Percentiles rank a stretch among this genome's conserved stretches.
phyloP scores from a whole-genome alignment of 2,888 invertebrate genomes.

The Pycnomerus fuliginosus region DNA sequence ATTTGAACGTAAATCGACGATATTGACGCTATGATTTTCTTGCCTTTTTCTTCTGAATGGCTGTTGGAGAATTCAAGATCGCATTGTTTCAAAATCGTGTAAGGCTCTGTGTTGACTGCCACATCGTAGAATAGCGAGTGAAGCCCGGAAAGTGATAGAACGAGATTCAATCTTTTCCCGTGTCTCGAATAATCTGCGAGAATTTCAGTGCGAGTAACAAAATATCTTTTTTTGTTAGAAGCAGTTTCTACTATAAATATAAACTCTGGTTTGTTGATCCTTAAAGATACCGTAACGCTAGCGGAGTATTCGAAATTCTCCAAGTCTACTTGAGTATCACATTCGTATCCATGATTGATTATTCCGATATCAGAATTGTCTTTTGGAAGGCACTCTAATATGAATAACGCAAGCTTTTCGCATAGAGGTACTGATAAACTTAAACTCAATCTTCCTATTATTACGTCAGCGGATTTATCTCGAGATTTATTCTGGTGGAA shows the following conservation, averaged over 20 bases:
- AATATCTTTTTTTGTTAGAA: constrained; percentile 55
- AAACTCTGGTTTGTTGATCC: constrained; percentile 75
- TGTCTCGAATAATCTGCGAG: constrained; percentile 70
- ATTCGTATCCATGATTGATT: constrained; percentile 71
- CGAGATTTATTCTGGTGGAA: constrained; percentile 64
- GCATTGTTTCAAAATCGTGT: constrained; percentile 66
- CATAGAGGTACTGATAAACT: constrained; percentile 75
- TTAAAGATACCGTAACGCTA: constrained; percentile 68
- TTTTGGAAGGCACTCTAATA: constrained; percentile 54
- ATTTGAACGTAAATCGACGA: constrained; percentile 71
- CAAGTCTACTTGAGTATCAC: constrained; percentile 51
- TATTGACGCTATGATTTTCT: constrained; percentile 64
- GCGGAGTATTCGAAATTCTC: constrained; percentile 20
- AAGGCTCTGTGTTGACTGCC: constrained; percentile 52
- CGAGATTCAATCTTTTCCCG: constrained; percentile 63
- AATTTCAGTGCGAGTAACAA: constrained; percentile 67
- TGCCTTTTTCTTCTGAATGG: constrained; percentile 65
- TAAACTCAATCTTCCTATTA: constrained; percentile 70
- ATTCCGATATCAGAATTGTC: constrained; percentile 64
- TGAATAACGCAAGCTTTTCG: constrained; percentile 50
- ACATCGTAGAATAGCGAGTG: constrained; percentile 54
- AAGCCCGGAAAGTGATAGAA: constrained; percentile 62
- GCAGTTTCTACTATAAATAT: constrained; percentile 70
- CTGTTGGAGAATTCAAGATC: constrained; percentile 68
- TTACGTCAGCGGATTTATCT: constrained; percentile 65